A percentile compares a stretch with the other conserved stretches of the same genome.
These are phyloP conservation scores for Acanthisitta chloris DNA, from an alignment of 2,113 vertebrate species.

Conservation along the genomic window DNA sequence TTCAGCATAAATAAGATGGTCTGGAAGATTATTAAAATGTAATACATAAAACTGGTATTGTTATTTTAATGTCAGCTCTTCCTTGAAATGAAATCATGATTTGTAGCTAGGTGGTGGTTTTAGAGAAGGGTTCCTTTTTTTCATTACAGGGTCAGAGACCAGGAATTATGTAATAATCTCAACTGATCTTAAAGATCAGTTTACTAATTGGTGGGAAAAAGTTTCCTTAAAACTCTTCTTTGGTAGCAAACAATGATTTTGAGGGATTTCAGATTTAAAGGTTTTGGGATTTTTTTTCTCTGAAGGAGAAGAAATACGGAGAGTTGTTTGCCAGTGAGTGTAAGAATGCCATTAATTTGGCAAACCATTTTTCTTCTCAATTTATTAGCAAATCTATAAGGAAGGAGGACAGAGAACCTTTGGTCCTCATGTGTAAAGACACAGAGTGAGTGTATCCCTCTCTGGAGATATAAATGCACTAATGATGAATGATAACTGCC, in stretches of 20 bases:
- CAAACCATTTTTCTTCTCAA: background rate
- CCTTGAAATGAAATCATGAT: background rate
- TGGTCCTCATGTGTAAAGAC: background rate
- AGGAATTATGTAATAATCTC: background rate
- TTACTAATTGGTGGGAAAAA: background rate
- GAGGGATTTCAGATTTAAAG: background rate
- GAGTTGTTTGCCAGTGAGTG: background rate
- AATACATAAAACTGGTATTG: background rate
- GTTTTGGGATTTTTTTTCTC: background rate
- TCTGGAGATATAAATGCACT: background rate
- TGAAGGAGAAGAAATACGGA: background rate
- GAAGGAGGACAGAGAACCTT: background rate
- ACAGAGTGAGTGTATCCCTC: fast-evolving
- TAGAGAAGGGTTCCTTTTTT: background rate
- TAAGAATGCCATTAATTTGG: background rate
- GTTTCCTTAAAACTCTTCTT: background rate
- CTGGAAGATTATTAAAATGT: background rate
- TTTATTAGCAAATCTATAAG: background rate
- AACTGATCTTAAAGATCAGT: background rate
- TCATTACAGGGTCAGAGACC: background rate
- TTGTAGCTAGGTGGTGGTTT: background rate
- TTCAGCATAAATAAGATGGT: background rate
- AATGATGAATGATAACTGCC: background rate
- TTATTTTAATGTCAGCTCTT: background rate
- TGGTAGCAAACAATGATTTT: background rate